These are phyloP conservation scores for Coendou prehensilis DNA, from an alignment of 2,797 vertebrate genomes.

Conservation along the genomic window DNA sequence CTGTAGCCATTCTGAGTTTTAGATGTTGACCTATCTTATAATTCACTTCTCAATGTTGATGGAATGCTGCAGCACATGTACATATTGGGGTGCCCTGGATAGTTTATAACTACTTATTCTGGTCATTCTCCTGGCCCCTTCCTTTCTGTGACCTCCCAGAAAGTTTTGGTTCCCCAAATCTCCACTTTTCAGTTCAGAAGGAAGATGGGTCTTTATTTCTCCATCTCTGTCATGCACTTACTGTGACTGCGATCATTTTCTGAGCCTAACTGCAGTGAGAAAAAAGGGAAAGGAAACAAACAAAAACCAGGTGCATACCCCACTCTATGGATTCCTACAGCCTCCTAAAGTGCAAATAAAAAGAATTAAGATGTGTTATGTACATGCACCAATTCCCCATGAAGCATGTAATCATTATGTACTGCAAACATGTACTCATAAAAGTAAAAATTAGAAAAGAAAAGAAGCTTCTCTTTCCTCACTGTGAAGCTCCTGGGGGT, in stretches of 20 bases:
- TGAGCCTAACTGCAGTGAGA: background rate
- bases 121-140: background rate
- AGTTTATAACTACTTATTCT: background rate
- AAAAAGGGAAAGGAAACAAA: background rate
- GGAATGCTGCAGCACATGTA: background rate
- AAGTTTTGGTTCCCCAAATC: background rate
- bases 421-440: background rate
- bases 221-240: background rate
- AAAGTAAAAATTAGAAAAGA: background rate
- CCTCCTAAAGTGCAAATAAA: background rate
- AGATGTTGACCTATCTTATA: background rate
- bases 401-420: background rate
- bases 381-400: background rate
- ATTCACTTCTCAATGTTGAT: background rate
- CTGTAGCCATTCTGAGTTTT: background rate
- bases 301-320: background rate
- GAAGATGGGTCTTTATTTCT: background rate
- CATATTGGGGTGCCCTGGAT: background rate
- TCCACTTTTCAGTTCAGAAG: background rate
- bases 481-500: no score
- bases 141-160: background rate
- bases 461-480: background rate
- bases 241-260: conserved; percentile 15
- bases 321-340: background rate
- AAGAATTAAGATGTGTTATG: background rate